Evolutionary conservation across 2,888 invertebrate species (phyloP), one percentile per base, ranked within the genome.

Genomic region (Ischnura elegans): DNA sequence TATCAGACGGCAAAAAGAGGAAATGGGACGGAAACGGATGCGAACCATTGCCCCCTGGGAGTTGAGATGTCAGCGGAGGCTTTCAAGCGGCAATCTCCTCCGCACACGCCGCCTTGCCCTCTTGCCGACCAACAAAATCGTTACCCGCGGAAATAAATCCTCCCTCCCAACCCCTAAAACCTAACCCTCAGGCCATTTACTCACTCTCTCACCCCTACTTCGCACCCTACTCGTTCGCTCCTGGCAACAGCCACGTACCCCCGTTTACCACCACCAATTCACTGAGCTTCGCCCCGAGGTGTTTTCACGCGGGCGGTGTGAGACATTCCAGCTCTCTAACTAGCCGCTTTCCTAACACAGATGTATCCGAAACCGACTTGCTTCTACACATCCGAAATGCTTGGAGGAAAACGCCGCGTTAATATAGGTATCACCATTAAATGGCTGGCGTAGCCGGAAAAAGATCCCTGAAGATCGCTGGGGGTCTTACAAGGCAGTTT

Each of bases 1-100:
- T 76, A 76, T 76, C 76, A 76, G 76, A 76, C 76, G 76, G 76
- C 76, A 76, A 76, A 76, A 76, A 76, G 76, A 76, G 76, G 76
- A 76, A 76, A 76, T 76, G 76, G 76, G 76, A 76, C 76, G 76
- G 76, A 76, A 76, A 76, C 76, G 76, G 76, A 36, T 76, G 76
- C 76, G 36, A 76, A 76, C 76, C 76, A 76, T 76, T 76, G 76
- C 76, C 76, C 29, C 76, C 76, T 3, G 76, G 76, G 76, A 76
- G 36, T 76, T 76, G 36, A 76, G 76, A 76, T 76, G 76, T 76
- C 76, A 76, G 76, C 76, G 36, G 36, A 76, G 76, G 76, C 76
- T 76, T 76, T 76, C 76, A 76, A 76, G 76, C 36, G 36, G 76
- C 76, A 76, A 76, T 76, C 76, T 76, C 76, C 10, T 36, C 21